Evolutionary conservation across 2,113 vertebrate species (phyloP).

Genomic region (Indicator indicator): DNA sequence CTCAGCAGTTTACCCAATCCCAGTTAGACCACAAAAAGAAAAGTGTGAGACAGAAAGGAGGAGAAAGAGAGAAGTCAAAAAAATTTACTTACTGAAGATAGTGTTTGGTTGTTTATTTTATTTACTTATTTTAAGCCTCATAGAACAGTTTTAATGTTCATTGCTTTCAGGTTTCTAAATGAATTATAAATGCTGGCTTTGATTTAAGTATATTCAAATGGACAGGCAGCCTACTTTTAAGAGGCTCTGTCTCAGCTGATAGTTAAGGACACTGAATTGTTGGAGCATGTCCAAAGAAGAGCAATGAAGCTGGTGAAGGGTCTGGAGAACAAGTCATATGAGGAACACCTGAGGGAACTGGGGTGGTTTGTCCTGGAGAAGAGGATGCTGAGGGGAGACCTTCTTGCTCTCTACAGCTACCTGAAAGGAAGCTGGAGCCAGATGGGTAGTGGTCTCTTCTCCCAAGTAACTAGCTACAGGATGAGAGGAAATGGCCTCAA

Average conservation of each 20-base stretch:
- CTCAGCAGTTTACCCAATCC: not conserved
- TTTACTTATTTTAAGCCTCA: not conserved
- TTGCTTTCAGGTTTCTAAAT: not conserved
- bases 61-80: not conserved
- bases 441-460: too few relatives aligned
- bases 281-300: too few relatives aligned
- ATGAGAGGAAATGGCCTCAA: too few relatives aligned
- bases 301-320: too few relatives aligned
- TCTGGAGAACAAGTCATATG: too few relatives aligned
- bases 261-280: not conserved
- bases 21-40: not conserved
- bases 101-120: not conserved
- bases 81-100: not conserved
- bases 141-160: not conserved
- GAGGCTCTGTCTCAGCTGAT: not conserved
- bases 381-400: too few relatives aligned
- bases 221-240: not conserved
- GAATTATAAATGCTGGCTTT: not conserved
- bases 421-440: too few relatives aligned
- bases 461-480: too few relatives aligned
- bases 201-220: not conserved
- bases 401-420: too few relatives aligned
- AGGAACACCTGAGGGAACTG: too few relatives aligned
- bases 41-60: not conserved
- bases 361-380: too few relatives aligned